A percentile compares a stretch with the other conserved stretches of the same genome.
These are phyloP conservation scores for Tenthredo mesomela DNA, from an alignment of 2,888 invertebrate species.

Conservation along the genomic window DNA sequence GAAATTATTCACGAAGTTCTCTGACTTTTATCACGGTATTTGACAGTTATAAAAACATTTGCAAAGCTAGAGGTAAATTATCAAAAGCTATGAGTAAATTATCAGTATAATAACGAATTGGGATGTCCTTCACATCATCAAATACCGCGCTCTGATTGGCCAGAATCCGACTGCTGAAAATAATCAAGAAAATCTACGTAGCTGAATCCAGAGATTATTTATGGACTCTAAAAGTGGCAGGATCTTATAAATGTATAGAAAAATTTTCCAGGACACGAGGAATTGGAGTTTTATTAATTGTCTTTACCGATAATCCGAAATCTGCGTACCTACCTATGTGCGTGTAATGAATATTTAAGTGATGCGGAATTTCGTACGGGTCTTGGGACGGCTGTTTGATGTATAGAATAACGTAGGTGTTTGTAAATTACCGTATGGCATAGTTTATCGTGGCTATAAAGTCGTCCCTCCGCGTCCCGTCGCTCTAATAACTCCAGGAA, in stretches of 20 bases:
- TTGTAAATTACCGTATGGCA: constrained; percentile 33
- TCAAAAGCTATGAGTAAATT: too few relatives aligned
- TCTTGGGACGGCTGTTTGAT: not conserved
- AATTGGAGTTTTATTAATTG: not conserved
- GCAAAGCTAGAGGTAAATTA: too few relatives aligned
- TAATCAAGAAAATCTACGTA: not conserved
- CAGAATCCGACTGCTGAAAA: too few relatives aligned
- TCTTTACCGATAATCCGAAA: not conserved
- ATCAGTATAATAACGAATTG: too few relatives aligned
- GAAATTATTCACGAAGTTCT: too few relatives aligned
- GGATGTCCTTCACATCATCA: too few relatives aligned
- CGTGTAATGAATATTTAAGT: not conserved
- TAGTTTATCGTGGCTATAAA: constrained; percentile 51
- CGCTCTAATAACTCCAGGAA: constrained; percentile 51
- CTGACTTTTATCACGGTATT: too few relatives aligned
- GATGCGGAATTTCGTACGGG: not conserved
- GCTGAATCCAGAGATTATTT: not conserved
- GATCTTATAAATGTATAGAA: too few relatives aligned
- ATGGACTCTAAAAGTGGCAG: not conserved
- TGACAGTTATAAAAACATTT: too few relatives aligned
- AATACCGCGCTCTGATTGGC: too few relatives aligned
- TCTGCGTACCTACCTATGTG: not conserved
- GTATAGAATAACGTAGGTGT: constrained; percentile 30
- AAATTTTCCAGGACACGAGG: too few relatives aligned
- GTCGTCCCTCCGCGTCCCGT: constrained; percentile 44